Percentiles rank a stretch among this genome's conserved stretches.
These are phyloP conservation scores for Tylochromis polylepis DNA, from an alignment of 2,113 vertebrate genomes.

Conservation along the genomic window DNA sequence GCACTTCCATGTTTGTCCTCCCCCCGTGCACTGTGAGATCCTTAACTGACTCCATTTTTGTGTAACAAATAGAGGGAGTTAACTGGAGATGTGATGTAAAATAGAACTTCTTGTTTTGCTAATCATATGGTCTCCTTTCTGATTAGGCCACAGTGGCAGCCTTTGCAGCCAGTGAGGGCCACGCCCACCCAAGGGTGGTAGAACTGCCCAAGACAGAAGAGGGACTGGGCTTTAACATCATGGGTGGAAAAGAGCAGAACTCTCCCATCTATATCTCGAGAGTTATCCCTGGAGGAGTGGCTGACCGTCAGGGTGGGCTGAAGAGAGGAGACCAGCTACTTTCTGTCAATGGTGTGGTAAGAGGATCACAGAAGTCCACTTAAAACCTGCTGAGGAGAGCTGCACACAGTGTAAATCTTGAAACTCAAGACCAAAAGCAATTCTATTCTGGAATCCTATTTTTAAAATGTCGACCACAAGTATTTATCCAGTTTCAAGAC, in stretches of 20 bases:
- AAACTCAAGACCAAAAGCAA: neutral
- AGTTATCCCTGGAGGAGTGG: constrained; percentile 87
- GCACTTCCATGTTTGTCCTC: neutral
- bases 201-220: constrained; percentile 91
- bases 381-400: neutral
- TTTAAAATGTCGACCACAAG: neutral
- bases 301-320: constrained; percentile 88
- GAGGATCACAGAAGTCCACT: constrained; percentile 7
- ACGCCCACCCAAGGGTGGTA: constrained; percentile 87
- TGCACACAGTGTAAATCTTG: neutral
- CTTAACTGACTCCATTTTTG: neutral
- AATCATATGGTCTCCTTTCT: neutral
- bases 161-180: constrained; percentile 89
- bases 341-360: constrained; percentile 90
- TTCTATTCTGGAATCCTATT: neutral
- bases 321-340: constrained; percentile 90
- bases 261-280: constrained; percentile 92
- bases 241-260: constrained; percentile 94
- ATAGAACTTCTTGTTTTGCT: neutral
- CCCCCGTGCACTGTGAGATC: neutral
- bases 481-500: neutral
- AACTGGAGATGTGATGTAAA: neutral
- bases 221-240: constrained; percentile 90
- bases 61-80: neutral
- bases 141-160: constrained; percentile 86